These are phyloP conservation scores for Cataglyphis rosenhaueri DNA, from an alignment of 2,888 invertebrate species.

Conservation along the genomic window DNA sequence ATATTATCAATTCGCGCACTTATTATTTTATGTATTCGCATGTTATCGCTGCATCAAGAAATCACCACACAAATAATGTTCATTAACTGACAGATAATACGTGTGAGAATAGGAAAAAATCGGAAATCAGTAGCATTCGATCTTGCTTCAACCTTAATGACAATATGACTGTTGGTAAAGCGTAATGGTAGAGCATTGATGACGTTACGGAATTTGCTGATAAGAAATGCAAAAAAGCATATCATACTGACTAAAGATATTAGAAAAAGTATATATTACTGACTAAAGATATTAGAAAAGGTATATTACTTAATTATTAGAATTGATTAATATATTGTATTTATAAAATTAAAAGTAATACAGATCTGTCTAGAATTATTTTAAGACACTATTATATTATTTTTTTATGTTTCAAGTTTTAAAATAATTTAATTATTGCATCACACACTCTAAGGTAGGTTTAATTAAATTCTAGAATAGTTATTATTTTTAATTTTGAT, in stretches of 20 bases:
- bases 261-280: neutral
- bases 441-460: neutral
- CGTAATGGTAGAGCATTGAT: neutral
- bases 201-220: neutral
- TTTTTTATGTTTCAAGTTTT: neutral
- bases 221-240: neutral
- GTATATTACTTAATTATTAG: neutral
- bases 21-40: neutral
- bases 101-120: neutral
- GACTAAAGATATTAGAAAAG: neutral
- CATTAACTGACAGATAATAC: neutral
- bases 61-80: neutral
- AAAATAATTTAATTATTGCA: neutral
- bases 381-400: neutral
- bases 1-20: neutral
- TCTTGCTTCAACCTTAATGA: neutral
- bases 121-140: neutral
- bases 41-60: neutral
- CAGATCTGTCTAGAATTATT: neutral
- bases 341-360: neutral
- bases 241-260: neutral
- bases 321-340: neutral
- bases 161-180: constrained; percentile 15
- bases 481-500: neutral
- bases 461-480: neutral